Evolutionary conservation across 2,888 invertebrate species (phyloP), one percentile per base, ranked within the genome.

Genomic region (Mesorhabditis sp.): DNA sequence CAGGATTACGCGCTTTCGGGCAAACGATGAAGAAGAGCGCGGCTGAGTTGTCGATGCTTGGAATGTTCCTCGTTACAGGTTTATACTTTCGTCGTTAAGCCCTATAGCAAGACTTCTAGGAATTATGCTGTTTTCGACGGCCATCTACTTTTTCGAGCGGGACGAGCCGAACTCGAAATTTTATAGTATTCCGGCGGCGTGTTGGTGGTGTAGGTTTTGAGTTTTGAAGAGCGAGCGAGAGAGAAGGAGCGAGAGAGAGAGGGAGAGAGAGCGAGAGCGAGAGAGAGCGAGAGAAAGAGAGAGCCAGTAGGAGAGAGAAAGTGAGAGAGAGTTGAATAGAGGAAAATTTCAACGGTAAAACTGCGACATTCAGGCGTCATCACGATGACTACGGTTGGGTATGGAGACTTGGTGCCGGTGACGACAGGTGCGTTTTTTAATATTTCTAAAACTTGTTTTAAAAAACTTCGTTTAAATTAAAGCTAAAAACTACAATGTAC

Each of bases 111-210:
- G 42, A 45, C 15, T 71, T 78, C n/a, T 63, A 79, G 80, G 82
- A 50, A 82, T 84, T 15, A 84, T 84, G 82, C 75, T 84, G 15
- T 84, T 83, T 72, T 83, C 83, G 13, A 83, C 83, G 3, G 81
- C 81, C 0, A 81, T 82, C 43, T 84, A 84, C 68, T 84, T 84
- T 71, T 84, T 84, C 72, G 84, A 84, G 67, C 67, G 83, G 6
- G 84, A 84, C 69, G 82, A 83, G 67, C 80, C 80, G 0, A 82
- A 84, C 71, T 79, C 81, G 10, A 83, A 83, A 62, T 84, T 84
- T 75, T 82, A 84, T 71, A 77, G 77, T 67, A 84, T 84, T 50
- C 84, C 84, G 5, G 78, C 81, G 0, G 80, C 83, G 0, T 84
- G 84, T 73, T 84, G 84, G 84, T 84, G 84, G 83, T 82, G 83